Evolutionary conservation across 1,140 invertebrate species (phyloP).

Genomic region (Bombus waltoni): DNA sequence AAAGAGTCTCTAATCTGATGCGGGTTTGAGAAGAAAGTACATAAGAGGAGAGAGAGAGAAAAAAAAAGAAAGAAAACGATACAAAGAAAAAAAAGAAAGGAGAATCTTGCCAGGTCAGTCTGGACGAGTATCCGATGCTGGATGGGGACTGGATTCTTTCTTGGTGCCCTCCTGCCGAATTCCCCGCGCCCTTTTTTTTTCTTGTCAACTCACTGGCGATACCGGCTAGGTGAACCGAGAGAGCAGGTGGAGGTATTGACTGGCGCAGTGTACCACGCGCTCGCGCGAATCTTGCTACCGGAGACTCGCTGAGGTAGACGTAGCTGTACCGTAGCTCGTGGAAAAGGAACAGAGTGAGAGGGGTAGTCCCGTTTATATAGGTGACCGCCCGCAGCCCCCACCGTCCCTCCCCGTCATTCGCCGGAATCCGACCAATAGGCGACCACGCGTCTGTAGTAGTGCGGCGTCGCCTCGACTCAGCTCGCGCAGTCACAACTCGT

Average conservation of each 20-base stretch:
- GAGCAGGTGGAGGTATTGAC: constrained; percentile 62
- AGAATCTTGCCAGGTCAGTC: constrained; percentile 24
- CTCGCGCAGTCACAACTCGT: constrained; percentile 68
- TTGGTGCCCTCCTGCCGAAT: constrained; percentile 44
- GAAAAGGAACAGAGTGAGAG: constrained; percentile 18
- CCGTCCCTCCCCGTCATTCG: constrained; percentile 39
- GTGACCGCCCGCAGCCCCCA: constrained; percentile 21
- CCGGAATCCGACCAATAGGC: constrained; percentile 51
- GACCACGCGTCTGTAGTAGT: constrained; percentile 42
- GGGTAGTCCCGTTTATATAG: constrained; percentile 15
- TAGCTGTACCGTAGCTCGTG: background rate
- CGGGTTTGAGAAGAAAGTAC: background rate
- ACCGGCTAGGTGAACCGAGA: constrained; percentile 42
- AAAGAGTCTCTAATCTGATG: background rate
- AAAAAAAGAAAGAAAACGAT: no score
- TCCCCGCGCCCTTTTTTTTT: constrained; percentile 32
- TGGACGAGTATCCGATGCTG: constrained; percentile 11
- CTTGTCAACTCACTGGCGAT: constrained; percentile 38
- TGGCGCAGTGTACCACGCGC: constrained; percentile 53
- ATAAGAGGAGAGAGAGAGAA: background rate
- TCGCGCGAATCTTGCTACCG: constrained; percentile 49
- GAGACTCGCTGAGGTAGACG: constrained; percentile 32
- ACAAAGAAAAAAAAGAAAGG: background rate
- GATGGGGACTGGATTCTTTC: constrained; percentile 43
- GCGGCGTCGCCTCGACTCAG: constrained; percentile 49